Conservation (phyloP, 2,888 invertebrate species). For the Chrysopilus asiliformis region DNA sequence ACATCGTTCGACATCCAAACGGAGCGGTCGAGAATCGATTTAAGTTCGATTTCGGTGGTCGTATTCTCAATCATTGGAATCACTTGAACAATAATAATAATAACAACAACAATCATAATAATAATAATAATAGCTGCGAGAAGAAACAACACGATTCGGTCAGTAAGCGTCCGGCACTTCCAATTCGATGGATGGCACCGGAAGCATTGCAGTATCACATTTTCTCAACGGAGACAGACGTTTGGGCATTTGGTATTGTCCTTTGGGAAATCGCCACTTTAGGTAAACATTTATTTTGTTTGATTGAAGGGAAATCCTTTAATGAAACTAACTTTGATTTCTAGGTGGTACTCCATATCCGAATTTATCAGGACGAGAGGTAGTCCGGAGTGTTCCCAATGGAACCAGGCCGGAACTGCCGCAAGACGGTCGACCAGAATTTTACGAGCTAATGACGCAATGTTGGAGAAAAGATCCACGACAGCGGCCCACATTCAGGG, state of each 20-base stretch:
- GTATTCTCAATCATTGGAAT: constrained; percentile 30
- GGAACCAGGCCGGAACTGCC: constrained; percentile 68
- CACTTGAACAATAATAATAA: constrained; percentile 19
- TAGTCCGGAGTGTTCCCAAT: constrained; percentile 63
- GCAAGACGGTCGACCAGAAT: constrained; percentile 59
- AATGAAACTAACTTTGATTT: not conserved
- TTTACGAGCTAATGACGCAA: constrained; percentile 48
- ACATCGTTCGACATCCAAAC: constrained; percentile 23
- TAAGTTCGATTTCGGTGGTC: constrained; percentile 30
- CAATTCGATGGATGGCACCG: constrained; percentile 66
- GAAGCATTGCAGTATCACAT: constrained; percentile 65
- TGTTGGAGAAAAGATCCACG: constrained; percentile 57
- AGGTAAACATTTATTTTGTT: constrained; percentile 36
- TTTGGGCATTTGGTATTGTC: constrained; percentile 77
- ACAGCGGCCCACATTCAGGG: constrained; percentile 57
- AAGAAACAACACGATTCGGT: constrained; percentile 26
- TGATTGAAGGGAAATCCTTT: not conserved
- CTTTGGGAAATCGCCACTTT: constrained; percentile 80
- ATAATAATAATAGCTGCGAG: constrained; percentile 6
- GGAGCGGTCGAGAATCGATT: constrained; percentile 19
- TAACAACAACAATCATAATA: constrained; percentile 13
- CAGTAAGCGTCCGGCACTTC: constrained; percentile 32
- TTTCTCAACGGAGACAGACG: constrained; percentile 69
- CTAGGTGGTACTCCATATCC: constrained; percentile 77
- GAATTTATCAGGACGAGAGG: constrained; percentile 70